phyloP scores from a whole-genome alignment of 2,113 vertebrate species.

The Rhea americana region DNA sequence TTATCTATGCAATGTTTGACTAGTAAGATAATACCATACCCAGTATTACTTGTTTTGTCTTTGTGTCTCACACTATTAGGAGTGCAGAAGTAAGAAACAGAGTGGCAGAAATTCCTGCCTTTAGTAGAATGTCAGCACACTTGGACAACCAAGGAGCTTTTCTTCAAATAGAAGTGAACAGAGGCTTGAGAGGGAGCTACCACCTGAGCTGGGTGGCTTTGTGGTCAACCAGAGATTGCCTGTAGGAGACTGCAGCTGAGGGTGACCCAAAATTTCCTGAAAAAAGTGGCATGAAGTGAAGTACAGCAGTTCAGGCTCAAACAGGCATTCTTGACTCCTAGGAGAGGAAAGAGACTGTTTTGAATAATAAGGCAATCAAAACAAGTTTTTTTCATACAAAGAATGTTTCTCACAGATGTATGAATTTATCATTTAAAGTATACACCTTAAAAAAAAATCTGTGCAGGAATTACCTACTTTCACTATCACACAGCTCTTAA shows the following conservation, averaged over 20 bases:
- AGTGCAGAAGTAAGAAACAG: background rate
- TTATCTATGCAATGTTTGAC: background rate
- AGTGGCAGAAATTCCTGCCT: background rate
- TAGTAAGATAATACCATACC: background rate
- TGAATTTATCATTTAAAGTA: background rate
- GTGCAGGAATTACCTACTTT: background rate
- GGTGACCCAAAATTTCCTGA: background rate
- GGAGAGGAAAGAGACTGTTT: background rate
- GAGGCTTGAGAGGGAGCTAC: fast-evolving
- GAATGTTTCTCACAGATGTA: background rate
- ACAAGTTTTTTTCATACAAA: background rate
- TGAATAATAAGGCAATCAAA: background rate
- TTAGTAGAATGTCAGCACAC: background rate
- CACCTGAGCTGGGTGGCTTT: background rate
- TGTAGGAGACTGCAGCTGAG: background rate
- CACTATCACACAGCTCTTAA: background rate
- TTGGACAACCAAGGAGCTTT: background rate
- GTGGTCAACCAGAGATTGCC: fast-evolving
- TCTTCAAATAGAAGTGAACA: fast-evolving
- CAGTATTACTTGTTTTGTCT: background rate
- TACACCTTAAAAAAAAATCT: background rate
- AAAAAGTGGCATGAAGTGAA: fast-evolving
- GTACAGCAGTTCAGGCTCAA: background rate
- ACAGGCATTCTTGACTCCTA: background rate
- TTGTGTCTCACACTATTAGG: background rate